A percentile compares a stretch with the other conserved stretches of the same genome.
These are phyloP conservation scores for Apis florea DNA, from an alignment of 1,140 invertebrate genomes.

Conservation along the genomic window DNA sequence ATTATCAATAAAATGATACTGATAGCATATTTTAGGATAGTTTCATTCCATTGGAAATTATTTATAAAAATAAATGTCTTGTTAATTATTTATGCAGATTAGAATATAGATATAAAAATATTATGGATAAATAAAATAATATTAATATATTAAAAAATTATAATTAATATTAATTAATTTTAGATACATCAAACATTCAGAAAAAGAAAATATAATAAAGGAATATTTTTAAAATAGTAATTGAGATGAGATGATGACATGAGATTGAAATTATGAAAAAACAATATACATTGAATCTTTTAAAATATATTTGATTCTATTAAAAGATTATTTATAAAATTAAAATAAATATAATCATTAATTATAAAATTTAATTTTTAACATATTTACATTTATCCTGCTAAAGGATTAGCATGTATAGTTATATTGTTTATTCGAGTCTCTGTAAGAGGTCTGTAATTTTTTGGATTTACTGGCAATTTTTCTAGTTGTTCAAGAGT, in stretches of 20 bases:
- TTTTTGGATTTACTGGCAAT: constrained; percentile 95
- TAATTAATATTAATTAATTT: constrained; percentile 55
- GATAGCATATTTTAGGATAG: constrained; percentile 71
- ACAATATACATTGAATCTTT: constrained; percentile 85
- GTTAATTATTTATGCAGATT: constrained; percentile 91
- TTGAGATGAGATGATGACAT: too few relatives aligned
- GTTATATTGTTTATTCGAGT: constrained; percentile 93
- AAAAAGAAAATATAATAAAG: constrained; percentile 82
- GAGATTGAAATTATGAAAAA: constrained; percentile 90
- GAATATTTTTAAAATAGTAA: constrained; percentile 86
- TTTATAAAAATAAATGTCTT: constrained; percentile 88
- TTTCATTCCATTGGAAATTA: constrained; percentile 88
- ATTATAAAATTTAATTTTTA: neutral
- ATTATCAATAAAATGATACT: constrained; percentile 1
- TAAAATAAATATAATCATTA: constrained; percentile 15
- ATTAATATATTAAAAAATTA: neutral
- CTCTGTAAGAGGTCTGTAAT: constrained; percentile 91
- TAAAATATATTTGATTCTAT: constrained; percentile 91
- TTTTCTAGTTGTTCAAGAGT: constrained; percentile 98
- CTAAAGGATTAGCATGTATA: constrained; percentile 98
- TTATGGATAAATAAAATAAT: constrained; percentile 81
- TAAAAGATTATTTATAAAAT: constrained; percentile 78
- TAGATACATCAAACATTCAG: constrained; percentile 82
- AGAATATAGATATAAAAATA: constrained; percentile 88
- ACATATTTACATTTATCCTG: constrained; percentile 80